Percentiles rank a stretch among this genome's conserved stretches.
Conservation (phyloP, 2,888 invertebrate genomes). For the Habrosyne pyritoides region DNA sequence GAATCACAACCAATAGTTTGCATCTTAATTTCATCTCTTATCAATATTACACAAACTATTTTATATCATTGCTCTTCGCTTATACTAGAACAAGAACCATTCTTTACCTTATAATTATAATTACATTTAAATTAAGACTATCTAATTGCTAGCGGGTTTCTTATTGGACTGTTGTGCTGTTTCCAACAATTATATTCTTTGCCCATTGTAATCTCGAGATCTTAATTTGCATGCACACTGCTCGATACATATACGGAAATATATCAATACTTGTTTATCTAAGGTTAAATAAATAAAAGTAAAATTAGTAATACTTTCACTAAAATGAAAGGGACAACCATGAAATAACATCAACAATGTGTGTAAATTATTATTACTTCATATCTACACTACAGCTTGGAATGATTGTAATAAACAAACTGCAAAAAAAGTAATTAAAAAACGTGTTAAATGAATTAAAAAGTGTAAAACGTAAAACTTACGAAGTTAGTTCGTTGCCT, state of each 20-base stretch:
- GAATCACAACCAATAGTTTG: constrained; percentile 84
- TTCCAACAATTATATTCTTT: constrained; percentile 54
- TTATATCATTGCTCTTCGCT: constrained; percentile 83
- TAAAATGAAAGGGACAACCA: background rate
- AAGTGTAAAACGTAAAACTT: background rate
- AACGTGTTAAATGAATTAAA: background rate
- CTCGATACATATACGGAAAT: constrained; percentile 16
- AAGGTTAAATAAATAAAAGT: background rate
- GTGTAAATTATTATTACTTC: background rate
- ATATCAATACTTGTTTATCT: background rate
- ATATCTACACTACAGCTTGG: background rate
- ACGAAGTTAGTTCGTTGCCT: background rate
- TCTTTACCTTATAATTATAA: constrained; percentile 79
- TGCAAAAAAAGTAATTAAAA: background rate
- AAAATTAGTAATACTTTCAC: background rate
- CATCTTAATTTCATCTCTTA: constrained; percentile 82
- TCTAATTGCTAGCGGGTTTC: constrained; percentile 80
- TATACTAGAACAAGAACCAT: constrained; percentile 82
- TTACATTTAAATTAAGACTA: constrained; percentile 81
- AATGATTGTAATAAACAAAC: background rate
- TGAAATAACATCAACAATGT: background rate
- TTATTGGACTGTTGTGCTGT: constrained; percentile 74
- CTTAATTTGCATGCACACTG: constrained; percentile 47
- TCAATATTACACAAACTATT: constrained; percentile 82
- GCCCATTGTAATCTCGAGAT: constrained; percentile 58